These are phyloP conservation scores for Pollachius pollachius DNA, from an alignment of 2,113 vertebrate species.

Conservation along the genomic window DNA sequence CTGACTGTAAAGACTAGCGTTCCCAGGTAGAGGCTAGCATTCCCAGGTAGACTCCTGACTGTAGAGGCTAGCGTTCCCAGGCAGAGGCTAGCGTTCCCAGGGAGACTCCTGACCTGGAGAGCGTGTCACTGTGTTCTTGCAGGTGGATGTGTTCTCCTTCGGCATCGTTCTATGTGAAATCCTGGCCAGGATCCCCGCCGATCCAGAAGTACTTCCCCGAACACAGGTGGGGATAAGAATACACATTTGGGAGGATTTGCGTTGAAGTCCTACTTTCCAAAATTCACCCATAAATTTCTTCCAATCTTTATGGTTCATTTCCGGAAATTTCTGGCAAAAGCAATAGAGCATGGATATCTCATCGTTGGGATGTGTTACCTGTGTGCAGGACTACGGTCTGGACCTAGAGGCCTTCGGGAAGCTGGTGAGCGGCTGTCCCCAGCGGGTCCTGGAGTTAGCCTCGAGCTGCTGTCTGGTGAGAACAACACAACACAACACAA, in stretches of 20 bases:
- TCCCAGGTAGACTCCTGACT: too few relatives aligned
- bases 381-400: slow-evolving; percentile 82
- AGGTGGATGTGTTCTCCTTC: slow-evolving; percentile 91
- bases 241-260: neutral
- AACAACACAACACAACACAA: neutral
- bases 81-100: too few relatives aligned
- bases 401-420: slow-evolving; percentile 75
- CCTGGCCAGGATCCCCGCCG: slow-evolving; percentile 82
- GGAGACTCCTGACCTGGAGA: too few relatives aligned
- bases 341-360: too few relatives aligned
- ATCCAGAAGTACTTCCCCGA: slow-evolving; percentile 84
- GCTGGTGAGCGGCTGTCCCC: slow-evolving; percentile 78
- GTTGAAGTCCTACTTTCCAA: neutral
- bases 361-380: too few relatives aligned
- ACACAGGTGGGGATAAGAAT: slow-evolving; percentile 70
- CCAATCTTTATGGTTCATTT: too few relatives aligned
- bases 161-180: slow-evolving; percentile 89
- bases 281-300: neutral
- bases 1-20: too few relatives aligned
- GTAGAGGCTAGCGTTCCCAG: too few relatives aligned
- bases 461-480: slow-evolving; percentile 80
- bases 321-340: too few relatives aligned
- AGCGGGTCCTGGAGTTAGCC: slow-evolving; percentile 74
- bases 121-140: slow-evolving; percentile 5
- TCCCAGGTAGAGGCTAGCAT: too few relatives aligned